Base-by-base conservation (phyloP, 2,797 vertebrate species). In the Vespertilio murinus region DNA sequence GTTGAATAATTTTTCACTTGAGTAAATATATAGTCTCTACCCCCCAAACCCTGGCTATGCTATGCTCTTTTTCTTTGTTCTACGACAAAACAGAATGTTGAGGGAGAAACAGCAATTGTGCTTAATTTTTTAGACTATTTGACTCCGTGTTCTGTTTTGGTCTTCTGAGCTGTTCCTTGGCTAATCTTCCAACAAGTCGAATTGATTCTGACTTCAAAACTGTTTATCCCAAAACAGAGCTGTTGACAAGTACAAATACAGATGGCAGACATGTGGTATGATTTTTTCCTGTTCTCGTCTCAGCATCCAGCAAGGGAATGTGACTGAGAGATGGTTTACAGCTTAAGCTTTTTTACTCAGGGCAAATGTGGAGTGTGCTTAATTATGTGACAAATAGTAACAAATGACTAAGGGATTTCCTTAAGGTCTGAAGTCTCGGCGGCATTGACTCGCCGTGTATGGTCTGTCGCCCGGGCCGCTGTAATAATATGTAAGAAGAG, bases 141-240 rank as follows among this genome's bases (percentile, higher is more conserved):
- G 91, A 95, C 93, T 97, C 84, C 77, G 78, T 40, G 14, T 94
- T 94, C 88, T 95, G 93, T 93, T 97, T 96, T 91, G 93, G 93
- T 94, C 93, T 96, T 91, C 56, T 90, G 87, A 94, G 95, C 95
- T 84, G 52, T 94, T 96, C 75, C 79, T 90, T 89, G 75, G 95
- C 94, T 96, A 93, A 93, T 97, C 95, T 95, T 96, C 84, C 94
- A 84, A 73, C 87, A 90, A 93, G 94, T 88, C 59, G 91, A 95
- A 95, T 96, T 94, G 94, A 95, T 93, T 97, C 90, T 94, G 95
- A 83, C 78, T 96, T 96, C 89, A 89, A 92, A 91, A 90, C 80
- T 97, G 95, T 97, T 97, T 97, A 95, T 92, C 96, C 95, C 91
- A 35, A 96, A 97, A 96, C 96, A 97, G 95, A 97, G 87, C 96